phyloP scores from a whole-genome alignment of 2,113 vertebrate species.

The Isurus oxyrinchus region DNA sequence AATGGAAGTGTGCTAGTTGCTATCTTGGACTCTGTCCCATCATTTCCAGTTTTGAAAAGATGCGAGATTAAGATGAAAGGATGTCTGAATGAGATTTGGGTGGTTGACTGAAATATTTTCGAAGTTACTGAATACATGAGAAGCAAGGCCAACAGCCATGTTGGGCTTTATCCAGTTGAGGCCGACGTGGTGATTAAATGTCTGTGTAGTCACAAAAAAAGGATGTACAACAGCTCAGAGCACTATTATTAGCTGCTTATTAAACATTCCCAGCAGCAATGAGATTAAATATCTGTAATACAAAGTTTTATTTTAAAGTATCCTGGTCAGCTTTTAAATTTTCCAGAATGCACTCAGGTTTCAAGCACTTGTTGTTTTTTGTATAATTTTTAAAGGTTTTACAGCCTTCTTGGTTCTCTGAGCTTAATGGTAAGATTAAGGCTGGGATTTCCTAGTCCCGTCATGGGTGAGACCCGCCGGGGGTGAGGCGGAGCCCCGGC shows the following conservation, averaged over 20 bases:
- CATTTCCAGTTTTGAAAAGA: constrained; percentile 31
- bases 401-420: not conserved
- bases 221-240: not conserved
- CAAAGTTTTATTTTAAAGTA: not conserved
- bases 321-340: not conserved
- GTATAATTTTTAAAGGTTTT: not conserved
- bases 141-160: not conserved
- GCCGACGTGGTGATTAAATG: not conserved
- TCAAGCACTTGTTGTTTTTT: too few relatives aligned
- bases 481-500: too few relatives aligned
- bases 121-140: not conserved
- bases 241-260: not conserved
- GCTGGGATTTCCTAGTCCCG: too few relatives aligned
- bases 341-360: not conserved
- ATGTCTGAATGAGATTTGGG: constrained; percentile 10
- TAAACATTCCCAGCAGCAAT: not conserved
- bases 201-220: not conserved
- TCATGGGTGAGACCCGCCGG: too few relatives aligned
- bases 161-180: not conserved
- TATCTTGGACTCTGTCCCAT: constrained; percentile 23
- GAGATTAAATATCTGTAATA: not conserved
- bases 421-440: not conserved
- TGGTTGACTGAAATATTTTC: constrained; percentile 7
- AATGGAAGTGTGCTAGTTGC: not conserved
- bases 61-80: constrained; percentile 13